Conservation (phyloP, 2,113 vertebrate genomes). For the Xerus inauris region DNA sequence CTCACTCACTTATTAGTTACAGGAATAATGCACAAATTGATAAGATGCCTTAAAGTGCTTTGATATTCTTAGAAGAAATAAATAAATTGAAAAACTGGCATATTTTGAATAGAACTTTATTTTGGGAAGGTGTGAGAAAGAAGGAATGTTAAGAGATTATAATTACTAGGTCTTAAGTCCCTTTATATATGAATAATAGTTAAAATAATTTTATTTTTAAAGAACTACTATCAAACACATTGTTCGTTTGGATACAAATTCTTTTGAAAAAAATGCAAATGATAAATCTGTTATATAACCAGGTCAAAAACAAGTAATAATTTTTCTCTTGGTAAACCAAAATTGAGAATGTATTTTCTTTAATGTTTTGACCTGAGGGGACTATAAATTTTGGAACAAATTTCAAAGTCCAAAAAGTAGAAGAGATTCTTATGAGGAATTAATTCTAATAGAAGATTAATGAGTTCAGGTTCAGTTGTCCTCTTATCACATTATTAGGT, state of each 20-base stretch:
- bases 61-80: not conserved
- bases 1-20: not conserved
- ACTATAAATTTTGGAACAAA: not conserved
- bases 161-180: not conserved
- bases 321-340: constrained; percentile 1
- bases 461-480: not conserved
- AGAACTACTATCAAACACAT: not conserved
- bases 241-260: constrained; percentile 18
- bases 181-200: not conserved
- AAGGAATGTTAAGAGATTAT: not conserved
- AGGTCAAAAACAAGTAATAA: not conserved
- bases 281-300: not conserved
- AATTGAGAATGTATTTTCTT: constrained; percentile 25
- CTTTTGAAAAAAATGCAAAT: not conserved
- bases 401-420: not conserved
- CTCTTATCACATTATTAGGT: not conserved
- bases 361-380: not conserved
- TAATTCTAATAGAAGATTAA: constrained; percentile 1
- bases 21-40: not conserved
- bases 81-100: not conserved
- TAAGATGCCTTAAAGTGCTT: not conserved
- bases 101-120: not conserved
- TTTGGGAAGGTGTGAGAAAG: not conserved
- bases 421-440: not conserved
- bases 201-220: not conserved